phyloP scores from a whole-genome alignment of 2,797 vertebrate genomes.

The Florisuga fusca region DNA sequence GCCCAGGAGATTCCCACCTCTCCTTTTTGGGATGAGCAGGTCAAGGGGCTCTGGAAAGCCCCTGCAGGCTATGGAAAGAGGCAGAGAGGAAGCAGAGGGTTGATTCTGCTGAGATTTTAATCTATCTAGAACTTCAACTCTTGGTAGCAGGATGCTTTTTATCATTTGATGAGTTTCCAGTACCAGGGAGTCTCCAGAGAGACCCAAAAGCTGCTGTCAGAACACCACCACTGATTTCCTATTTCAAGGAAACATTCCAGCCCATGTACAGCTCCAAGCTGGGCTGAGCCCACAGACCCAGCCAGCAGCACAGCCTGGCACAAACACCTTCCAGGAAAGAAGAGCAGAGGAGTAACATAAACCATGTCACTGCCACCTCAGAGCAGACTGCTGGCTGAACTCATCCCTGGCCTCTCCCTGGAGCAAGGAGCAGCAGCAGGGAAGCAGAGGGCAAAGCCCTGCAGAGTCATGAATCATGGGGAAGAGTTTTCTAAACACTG shows the following conservation, averaged over 20 bases:
- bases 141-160: not conserved
- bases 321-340: not conserved
- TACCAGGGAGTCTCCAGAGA: not conserved
- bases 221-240: not conserved
- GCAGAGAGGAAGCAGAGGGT: not conserved
- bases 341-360: not conserved
- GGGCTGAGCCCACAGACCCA: rapidly evolving
- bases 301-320: not conserved
- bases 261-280: rapidly evolving
- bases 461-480: not conserved
- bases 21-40: not conserved
- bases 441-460: not conserved
- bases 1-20: rapidly evolving
- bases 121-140: not conserved
- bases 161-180: not conserved
- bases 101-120: not conserved
- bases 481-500: not conserved
- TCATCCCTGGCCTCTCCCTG: rapidly evolving
- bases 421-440: not conserved
- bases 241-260: not conserved
- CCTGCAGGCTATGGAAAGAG: not conserved
- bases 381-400: not conserved
- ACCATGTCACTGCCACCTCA: no score
- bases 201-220: rapidly evolving
- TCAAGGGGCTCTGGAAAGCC: not conserved